These are phyloP conservation scores for Dreissena rostriformis DNA, from an alignment of 1,140 invertebrate species.

Conservation along the genomic window DNA sequence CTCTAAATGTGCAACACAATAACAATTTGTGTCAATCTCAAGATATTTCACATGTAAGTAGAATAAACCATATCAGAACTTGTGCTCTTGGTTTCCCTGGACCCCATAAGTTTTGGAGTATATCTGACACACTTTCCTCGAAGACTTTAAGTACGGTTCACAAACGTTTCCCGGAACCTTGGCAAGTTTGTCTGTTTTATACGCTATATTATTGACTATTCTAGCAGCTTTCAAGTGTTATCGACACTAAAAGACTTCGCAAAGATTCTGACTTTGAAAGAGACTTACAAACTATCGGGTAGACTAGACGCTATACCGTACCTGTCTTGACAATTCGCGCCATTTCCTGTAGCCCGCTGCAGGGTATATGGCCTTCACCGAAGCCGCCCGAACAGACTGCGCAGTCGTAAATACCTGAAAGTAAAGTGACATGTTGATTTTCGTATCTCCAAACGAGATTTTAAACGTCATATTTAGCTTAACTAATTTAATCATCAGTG, in stretches of 20 bases:
- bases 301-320: slow-evolving; percentile 55
- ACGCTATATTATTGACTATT: too few relatives aligned
- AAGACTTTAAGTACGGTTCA: neutral
- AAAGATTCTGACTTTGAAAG: neutral
- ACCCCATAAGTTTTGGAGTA: neutral
- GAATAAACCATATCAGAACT: too few relatives aligned
- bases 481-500: too few relatives aligned
- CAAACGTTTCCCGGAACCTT: neutral
- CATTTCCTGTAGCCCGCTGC: slow-evolving; percentile 79
- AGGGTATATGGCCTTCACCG: slow-evolving; percentile 82
- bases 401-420: slow-evolving; percentile 78
- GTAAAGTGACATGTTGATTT: too few relatives aligned
- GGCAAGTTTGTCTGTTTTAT: too few relatives aligned
- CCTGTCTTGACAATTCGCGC: slow-evolving; percentile 80
- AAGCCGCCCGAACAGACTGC: slow-evolving; percentile 80
- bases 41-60: too few relatives aligned
- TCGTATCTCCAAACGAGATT: too few relatives aligned
- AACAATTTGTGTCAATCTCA: too few relatives aligned
- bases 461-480: too few relatives aligned
- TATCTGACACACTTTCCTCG: neutral
- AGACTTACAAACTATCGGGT: neutral
- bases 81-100: too few relatives aligned
- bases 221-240: neutral
- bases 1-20: too few relatives aligned
- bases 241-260: neutral